These are phyloP conservation scores for Tragelaphus scriptus DNA, from an alignment of 2,113 vertebrate genomes.

Conservation along the genomic window DNA sequence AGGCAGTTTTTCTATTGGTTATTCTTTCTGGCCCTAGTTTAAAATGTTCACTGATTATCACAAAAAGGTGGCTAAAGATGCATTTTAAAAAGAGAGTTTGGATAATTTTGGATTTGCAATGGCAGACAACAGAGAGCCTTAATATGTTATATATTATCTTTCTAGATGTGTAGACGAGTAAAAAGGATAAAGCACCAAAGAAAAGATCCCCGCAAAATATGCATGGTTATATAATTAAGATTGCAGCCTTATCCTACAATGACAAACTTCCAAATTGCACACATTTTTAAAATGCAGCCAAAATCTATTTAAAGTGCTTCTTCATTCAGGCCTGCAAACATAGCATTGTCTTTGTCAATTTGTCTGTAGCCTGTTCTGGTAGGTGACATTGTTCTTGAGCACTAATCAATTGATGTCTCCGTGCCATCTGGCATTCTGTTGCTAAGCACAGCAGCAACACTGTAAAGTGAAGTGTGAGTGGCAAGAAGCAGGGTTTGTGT, in stretches of 20 bases:
- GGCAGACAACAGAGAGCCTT: neutral
- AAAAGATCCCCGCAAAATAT: neutral
- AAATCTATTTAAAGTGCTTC: slow-evolving; percentile 35
- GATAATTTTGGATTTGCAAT: neutral
- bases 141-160: neutral
- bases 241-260: neutral
- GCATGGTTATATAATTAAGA: neutral
- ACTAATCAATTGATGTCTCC: slow-evolving; percentile 58
- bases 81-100: neutral
- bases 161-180: neutral
- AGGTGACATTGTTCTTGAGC: slow-evolving; percentile 54
- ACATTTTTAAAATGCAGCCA: neutral
- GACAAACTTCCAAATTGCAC: neutral
- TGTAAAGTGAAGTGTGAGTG: slow-evolving; percentile 16
- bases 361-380: neutral
- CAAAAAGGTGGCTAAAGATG: neutral
- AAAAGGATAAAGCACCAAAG: neutral
- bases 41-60: neutral
- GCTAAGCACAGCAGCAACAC: slow-evolving; percentile 31
- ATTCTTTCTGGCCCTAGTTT: neutral
- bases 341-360: slow-evolving; percentile 40
- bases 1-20: neutral
- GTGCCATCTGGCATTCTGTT: slow-evolving; percentile 54
- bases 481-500: neutral
- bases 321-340: slow-evolving; percentile 23